Evolutionary conservation across 2,113 vertebrate species (phyloP), one percentile per base, ranked within the genome.

Genomic region (Dasyprocta punctata): DNA sequence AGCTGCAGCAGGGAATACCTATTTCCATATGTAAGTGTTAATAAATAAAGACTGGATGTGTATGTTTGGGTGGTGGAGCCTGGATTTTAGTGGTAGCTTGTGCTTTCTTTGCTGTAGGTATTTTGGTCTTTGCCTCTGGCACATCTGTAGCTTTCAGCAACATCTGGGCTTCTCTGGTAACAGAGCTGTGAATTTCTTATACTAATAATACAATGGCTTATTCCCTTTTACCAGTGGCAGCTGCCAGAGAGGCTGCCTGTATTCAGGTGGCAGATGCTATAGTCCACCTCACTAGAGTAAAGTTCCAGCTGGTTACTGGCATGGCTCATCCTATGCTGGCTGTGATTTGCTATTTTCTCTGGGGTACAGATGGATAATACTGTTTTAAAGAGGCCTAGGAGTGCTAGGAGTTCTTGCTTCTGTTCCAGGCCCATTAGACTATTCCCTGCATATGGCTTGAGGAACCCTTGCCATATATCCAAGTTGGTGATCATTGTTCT

Each of bases 251-350:
- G 81, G 61, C 96, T 97, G 91, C 65, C 96, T 97, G 81, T 96
- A 58, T 91, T 96, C 97, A 96, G 89, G 97, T 97, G 96, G 92
- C 94, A 97, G 97, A 97, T 98, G 96, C 94, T 96, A 2, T 82
- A 69, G 97, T 95, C 96, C 92, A 98, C 97, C 96, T 98, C 78
- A 24, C 69, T 77, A 89, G 94, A 94, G 44, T 95, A 63, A 83
- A 80, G 82, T 94, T 96, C 90, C 95, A 95, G 95, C 96, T 97
- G 97, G 88, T 71, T 89, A 85, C 58, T 96, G 94, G 95, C 88
- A 52, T 92, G 81, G 65, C 33, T 96, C 44, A 75, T 94, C 90
- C 65, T 75, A 63, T 75, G 71, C 63, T 95, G 94, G 58, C 94
- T 95, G 92, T 80, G 54, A 90, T 95, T 96, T 96, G 56, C 89